Percentiles rank a stretch among this genome's conserved stretches.
Evolutionary conservation across 2,113 vertebrate species (phyloP).

Genomic region (Brachypteracias leptosomus): DNA sequence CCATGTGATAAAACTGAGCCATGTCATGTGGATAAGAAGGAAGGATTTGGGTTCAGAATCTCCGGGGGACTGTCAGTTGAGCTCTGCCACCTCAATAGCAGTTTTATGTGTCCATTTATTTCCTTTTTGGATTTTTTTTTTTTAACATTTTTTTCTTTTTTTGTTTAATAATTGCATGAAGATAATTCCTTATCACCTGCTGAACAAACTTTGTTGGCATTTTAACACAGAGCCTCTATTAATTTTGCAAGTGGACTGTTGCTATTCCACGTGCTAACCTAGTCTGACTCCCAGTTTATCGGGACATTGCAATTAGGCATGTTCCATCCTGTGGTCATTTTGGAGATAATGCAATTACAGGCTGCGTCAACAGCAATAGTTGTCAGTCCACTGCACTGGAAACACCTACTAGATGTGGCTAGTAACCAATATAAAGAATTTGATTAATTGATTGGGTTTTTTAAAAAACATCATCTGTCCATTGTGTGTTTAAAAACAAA

Average conservation of each 20-base stretch:
- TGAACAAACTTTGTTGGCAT: neutral
- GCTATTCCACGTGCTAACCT: neutral
- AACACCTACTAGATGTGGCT: neutral
- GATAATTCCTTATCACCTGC: neutral
- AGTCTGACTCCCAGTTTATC: neutral
- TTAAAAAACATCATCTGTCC: neutral
- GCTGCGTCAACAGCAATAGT: neutral
- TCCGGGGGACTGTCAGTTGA: neutral
- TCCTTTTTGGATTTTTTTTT: neutral
- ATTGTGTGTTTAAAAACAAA: neutral
- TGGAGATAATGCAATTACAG: neutral
- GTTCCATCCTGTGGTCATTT: neutral
- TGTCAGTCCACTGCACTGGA: neutral
- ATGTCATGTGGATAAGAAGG: rapidly evolving
- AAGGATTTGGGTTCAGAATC: neutral
- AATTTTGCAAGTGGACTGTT: neutral
- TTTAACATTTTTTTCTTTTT: neutral
- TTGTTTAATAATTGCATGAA: neutral
- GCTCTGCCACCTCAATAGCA: neutral
- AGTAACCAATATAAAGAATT: neutral
- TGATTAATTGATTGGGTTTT: neutral
- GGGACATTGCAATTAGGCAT: neutral
- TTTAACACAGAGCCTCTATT: neutral
- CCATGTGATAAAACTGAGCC: neutral
- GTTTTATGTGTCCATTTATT: neutral